These are phyloP conservation scores for Cephus pulcher DNA, from an alignment of 2,888 invertebrate species.

Conservation along the genomic window DNA sequence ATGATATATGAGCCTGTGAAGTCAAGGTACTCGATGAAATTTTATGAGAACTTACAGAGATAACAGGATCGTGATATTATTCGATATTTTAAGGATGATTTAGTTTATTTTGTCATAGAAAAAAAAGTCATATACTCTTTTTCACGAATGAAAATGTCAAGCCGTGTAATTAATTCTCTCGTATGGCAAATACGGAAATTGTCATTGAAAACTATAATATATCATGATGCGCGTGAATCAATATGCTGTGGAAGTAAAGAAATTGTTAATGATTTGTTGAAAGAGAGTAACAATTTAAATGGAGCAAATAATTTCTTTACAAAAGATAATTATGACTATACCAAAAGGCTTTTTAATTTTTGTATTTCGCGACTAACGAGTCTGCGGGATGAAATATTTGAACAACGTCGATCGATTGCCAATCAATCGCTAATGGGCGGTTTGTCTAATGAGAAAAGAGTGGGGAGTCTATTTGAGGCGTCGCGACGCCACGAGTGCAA, in stretches of 20 bases:
- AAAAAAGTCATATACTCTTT: no score
- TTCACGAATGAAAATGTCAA: neutral
- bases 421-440: constrained; percentile 56
- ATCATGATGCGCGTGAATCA: neutral
- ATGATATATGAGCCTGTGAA: neutral
- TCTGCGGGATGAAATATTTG: constrained; percentile 14
- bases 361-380: neutral
- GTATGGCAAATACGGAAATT: neutral
- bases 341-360: neutral
- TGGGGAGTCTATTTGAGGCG: constrained; percentile 64
- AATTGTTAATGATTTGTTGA: neutral
- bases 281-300: neutral
- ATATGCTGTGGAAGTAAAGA: neutral
- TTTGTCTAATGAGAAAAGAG: constrained; percentile 48
- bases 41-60: neutral
- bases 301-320: neutral
- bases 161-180: neutral
- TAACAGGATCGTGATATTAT: neutral
- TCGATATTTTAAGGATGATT: neutral
- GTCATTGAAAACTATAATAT: neutral
- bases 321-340: neutral
- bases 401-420: constrained; percentile 43
- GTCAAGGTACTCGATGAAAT: neutral
- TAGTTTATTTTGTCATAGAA: neutral
- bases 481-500: constrained; percentile 48